Evolutionary conservation across 2,797 vertebrate species (phyloP).

Genomic region (Catharus ustulatus): DNA sequence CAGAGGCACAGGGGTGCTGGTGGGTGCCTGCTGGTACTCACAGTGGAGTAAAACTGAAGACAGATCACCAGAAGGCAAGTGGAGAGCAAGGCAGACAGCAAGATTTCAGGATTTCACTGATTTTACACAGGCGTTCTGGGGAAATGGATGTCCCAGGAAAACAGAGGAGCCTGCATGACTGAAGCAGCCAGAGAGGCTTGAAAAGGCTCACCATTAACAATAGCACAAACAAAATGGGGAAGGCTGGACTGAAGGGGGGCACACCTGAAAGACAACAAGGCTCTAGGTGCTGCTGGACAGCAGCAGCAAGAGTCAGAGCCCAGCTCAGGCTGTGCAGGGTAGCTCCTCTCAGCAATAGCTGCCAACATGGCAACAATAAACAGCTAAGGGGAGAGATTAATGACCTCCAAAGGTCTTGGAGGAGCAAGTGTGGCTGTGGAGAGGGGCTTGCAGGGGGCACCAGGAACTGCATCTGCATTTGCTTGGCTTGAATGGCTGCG

Average conservation of each 20-base stretch:
- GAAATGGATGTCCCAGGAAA: background rate
- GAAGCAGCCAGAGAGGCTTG: background rate
- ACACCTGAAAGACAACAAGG: background rate
- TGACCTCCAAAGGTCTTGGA: background rate
- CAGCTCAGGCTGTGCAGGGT: background rate
- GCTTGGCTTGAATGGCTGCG: background rate
- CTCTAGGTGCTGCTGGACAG: background rate
- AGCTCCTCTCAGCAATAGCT: background rate
- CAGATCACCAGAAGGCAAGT: background rate
- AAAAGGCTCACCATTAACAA: background rate
- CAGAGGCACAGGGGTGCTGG: accelerated
- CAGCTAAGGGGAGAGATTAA: slow-evolving; percentile 42
- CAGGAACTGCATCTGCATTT: slow-evolving; percentile 17
- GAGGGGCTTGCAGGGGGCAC: slow-evolving; percentile 22
- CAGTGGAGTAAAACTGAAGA: background rate
- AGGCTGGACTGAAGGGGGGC: background rate
- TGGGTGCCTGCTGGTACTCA: background rate
- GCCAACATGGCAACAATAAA: slow-evolving; percentile 35
- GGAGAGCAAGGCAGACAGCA: background rate
- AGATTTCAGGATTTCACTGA: background rate
- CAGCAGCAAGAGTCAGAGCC: background rate
- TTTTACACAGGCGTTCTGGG: background rate
- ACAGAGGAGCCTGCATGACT: background rate
- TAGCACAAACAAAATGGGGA: background rate
- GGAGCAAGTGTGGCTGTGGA: background rate